Percentiles rank a stretch among this genome's conserved stretches.
Conservation (phyloP, 2,797 vertebrate genomes). For the Hafferia zeledoni region DNA sequence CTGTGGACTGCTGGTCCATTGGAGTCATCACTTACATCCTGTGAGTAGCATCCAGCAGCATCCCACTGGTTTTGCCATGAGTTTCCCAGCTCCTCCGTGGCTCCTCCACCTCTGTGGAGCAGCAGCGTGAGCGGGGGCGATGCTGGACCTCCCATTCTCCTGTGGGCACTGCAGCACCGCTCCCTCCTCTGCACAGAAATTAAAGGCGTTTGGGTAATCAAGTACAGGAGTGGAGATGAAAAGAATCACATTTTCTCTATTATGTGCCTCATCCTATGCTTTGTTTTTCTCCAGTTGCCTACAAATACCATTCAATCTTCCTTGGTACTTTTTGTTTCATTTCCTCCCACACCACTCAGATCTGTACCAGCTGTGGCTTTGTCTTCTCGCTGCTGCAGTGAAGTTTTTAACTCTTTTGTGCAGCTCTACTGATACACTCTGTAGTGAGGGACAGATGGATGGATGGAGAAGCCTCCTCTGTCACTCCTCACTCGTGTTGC, state of each 20-base stretch:
- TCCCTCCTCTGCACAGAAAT: neutral
- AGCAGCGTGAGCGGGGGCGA: neutral
- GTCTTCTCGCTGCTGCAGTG: neutral
- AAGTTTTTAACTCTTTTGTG: neutral
- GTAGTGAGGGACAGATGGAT: neutral
- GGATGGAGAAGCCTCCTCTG: neutral
- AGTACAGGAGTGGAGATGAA: neutral
- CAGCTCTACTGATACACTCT: neutral
- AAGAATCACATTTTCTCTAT: neutral
- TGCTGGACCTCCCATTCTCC: neutral
- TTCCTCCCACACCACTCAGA: constrained; percentile 22
- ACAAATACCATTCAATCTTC: neutral
- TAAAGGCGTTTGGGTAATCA: neutral
- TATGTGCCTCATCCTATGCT: neutral
- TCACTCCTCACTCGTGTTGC: rapidly evolving
- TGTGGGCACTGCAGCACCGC: rapidly evolving
- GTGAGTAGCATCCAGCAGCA: constrained; percentile 78
- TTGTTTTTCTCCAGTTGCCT: neutral
- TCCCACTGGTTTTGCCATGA: neutral
- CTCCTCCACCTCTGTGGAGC: neutral
- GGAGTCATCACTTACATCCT: constrained; percentile 96
- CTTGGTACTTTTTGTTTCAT: neutral
- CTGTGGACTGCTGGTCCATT: constrained; percentile 97
- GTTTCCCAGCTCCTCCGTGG: neutral
- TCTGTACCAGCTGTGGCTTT: constrained; percentile 31